Conservation (phyloP, 2,113 vertebrate species). For the Cricetomys ansorgei region DNA sequence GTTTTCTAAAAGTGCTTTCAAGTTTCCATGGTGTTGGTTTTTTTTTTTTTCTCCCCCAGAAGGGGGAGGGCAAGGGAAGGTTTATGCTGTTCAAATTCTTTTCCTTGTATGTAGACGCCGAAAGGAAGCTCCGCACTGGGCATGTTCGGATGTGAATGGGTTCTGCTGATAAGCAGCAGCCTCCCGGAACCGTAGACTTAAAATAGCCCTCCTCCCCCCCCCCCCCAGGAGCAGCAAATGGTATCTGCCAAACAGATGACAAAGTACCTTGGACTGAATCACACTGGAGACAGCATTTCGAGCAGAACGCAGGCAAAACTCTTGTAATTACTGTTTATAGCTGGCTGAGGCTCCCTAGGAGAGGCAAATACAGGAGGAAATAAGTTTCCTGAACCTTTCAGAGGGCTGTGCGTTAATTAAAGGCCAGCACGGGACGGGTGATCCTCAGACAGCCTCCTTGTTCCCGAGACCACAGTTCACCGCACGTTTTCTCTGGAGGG, state of each 20-base stretch:
- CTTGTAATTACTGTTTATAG: slow-evolving; percentile 77
- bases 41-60: background rate
- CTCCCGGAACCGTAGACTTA: slow-evolving; percentile 75
- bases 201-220: slow-evolving; percentile 73
- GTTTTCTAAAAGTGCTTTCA: slow-evolving; percentile 63
- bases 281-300: slow-evolving; percentile 80
- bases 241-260: slow-evolving; percentile 94
- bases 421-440: slow-evolving; percentile 79
- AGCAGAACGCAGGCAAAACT: slow-evolving; percentile 75
- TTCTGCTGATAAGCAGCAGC: slow-evolving; percentile 69
- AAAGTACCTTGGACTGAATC: slow-evolving; percentile 88
- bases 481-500: slow-evolving; percentile 62
- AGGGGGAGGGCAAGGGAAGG: slow-evolving; percentile 1
- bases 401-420: slow-evolving; percentile 21
- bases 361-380: slow-evolving; percentile 80
- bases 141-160: slow-evolving; percentile 76
- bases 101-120: slow-evolving; percentile 60
- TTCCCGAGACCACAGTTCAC: slow-evolving; percentile 66
- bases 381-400: slow-evolving; percentile 75
- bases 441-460: slow-evolving; percentile 81
- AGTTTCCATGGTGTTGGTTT: slow-evolving; percentile 60
- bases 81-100: slow-evolving; percentile 57
- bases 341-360: slow-evolving; percentile 69
- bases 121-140: slow-evolving; percentile 63
- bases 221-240: slow-evolving; percentile 84